Conservation (phyloP, 2,113 vertebrate genomes). For the Thunnus thynnus region DNA sequence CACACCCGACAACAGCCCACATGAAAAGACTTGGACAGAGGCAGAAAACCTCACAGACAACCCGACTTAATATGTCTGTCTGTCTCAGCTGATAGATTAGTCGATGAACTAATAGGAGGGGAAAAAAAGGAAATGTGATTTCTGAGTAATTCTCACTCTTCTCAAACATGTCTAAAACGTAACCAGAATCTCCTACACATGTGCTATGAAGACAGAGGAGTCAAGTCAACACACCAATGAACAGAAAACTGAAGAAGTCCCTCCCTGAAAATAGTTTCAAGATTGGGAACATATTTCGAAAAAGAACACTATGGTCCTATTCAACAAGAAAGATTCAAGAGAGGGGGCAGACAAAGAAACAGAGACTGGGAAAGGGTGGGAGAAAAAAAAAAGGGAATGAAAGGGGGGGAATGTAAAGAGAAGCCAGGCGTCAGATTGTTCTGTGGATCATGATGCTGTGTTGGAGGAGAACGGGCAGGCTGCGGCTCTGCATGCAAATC, state of each 20-base stretch:
- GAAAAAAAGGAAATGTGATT: conserved; percentile 17
- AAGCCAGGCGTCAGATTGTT: conserved; percentile 33
- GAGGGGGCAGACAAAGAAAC: background rate
- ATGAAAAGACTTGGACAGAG: background rate
- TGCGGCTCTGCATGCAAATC: conserved; percentile 80
- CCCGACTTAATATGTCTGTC: no score
- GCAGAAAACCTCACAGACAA: background rate
- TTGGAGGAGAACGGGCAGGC: conserved; percentile 46
- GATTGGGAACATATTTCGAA: background rate
- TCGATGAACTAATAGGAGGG: no score
- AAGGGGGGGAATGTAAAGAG: conserved; percentile 6
- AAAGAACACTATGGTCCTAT: background rate
- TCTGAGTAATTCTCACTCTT: background rate
- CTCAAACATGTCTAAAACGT: background rate
- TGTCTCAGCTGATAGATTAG: background rate
- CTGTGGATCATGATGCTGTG: conserved; percentile 56
- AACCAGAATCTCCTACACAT: background rate
- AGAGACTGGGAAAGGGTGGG: background rate
- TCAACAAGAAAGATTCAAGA: background rate
- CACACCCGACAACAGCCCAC: conserved; percentile 18
- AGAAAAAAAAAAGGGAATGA: background rate
- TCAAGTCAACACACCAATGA: no score
- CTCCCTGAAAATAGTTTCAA: background rate
- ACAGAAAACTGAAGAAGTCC: background rate
- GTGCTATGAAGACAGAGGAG: no score